phyloP scores from a whole-genome alignment of 2,113 vertebrate genomes.

The Arenaria interpres region DNA sequence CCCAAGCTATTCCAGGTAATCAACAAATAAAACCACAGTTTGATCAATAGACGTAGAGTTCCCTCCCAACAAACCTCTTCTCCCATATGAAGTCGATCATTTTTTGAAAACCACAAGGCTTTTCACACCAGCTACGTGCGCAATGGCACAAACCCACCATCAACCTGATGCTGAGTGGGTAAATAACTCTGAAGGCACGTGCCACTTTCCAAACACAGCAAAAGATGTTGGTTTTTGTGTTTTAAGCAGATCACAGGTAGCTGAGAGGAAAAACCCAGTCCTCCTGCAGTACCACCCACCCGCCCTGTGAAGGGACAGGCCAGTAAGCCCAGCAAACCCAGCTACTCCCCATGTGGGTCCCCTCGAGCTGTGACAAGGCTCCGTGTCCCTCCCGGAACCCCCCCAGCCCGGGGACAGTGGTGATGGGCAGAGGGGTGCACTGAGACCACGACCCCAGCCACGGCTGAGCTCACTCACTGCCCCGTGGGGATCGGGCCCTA shows the following conservation, averaged over 20 bases:
- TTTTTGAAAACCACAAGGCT: not conserved
- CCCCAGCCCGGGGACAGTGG: not conserved
- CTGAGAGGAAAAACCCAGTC: not conserved
- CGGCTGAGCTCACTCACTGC: not conserved
- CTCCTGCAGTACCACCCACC: not conserved
- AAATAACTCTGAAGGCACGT: not conserved
- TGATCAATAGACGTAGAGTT: not conserved
- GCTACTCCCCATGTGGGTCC: not conserved
- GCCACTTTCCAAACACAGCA: not conserved
- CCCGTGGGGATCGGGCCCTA: not conserved
- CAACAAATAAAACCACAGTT: not conserved
- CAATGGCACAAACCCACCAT: not conserved
- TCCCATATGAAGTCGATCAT: not conserved
- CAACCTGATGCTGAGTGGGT: not conserved
- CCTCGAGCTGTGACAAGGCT: not conserved
- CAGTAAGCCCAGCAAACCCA: not conserved
- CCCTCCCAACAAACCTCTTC: not conserved
- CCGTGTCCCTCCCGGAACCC: not conserved
- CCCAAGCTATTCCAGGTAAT: not conserved
- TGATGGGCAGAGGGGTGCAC: not conserved
- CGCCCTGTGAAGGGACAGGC: not conserved
- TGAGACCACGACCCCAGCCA: not conserved
- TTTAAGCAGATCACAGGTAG: not conserved
- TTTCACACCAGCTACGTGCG: not conserved
- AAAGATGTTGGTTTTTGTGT: not conserved